phyloP scores from a whole-genome alignment of 2,797 vertebrate genomes.

The Nyctalus aviator region DNA sequence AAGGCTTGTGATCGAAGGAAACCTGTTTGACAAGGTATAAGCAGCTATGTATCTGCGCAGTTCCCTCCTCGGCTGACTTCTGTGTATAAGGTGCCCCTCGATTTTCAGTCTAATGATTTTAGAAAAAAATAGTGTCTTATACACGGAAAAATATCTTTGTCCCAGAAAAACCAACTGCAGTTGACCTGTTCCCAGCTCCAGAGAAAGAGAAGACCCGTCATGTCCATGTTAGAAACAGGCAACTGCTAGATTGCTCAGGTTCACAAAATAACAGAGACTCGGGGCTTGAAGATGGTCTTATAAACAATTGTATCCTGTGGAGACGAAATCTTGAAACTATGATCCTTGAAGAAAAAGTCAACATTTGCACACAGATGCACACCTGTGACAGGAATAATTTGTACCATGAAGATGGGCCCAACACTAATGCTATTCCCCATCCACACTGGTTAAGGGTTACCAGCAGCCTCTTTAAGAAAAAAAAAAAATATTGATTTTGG shows the following conservation, averaged over 20 bases:
- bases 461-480: neutral
- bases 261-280: neutral
- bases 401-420: neutral
- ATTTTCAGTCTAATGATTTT: too few species aligned
- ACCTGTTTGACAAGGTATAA: too few species aligned
- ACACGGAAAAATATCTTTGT: conserved; percentile 10
- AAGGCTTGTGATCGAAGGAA: too few species aligned
- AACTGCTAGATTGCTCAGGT: neutral
- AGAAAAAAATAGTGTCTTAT: neutral
- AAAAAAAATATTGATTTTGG: too few species aligned
- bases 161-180: conserved; percentile 2
- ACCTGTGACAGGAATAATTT: neutral
- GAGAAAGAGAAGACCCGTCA: neutral
- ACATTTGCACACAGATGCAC: neutral
- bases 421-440: neutral
- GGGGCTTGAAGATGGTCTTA: neutral
- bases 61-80: too few species aligned
- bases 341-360: neutral
- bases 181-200: neutral
- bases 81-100: too few species aligned
- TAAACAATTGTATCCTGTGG: neutral
- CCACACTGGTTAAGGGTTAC: neutral
- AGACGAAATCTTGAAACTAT: neutral
- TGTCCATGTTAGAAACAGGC: neutral
- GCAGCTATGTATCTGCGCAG: too few species aligned